Base-by-base conservation (phyloP, 2,797 vertebrate genomes). In the Scomberomorus guttatus region DNA sequence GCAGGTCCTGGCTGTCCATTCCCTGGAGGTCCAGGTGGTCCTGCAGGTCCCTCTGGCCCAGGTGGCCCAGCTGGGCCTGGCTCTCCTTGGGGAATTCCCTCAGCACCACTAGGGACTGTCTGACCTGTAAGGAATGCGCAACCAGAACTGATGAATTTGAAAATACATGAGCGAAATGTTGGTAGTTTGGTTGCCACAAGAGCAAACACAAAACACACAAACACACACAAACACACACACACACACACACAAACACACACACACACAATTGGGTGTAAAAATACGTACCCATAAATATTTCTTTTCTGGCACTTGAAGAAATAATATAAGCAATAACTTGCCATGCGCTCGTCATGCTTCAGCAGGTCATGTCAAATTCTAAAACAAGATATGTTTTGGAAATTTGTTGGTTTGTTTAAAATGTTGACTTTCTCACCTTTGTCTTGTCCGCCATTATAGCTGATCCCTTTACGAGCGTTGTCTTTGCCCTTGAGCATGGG, bases 401-500 rank as follows among this genome's bases (percentile, higher is more conserved):
- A 37, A n/a, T 18, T 14, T 64, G 6, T 37, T 69, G 22, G 8
- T 72, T 5, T 29, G 32, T 51, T 58, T 0, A 37, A 63, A 61
- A 46, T n/a, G 3, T 65, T 39, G 17, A 34, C 9, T 58, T 67
- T 71, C 89, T 93, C 90, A 99, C 98, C 98, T 97, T 99, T 99
- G 76, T 92, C 93, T 79, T 97, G 90, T 37, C 92, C 89, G 46
- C 89, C 91, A 1, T 90, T 89, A 68, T 90, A 92, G 51, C 61
- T 51, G 0, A 79, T 87, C 0, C 93, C 96, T 81, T 98, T 98
- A 77, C 96, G 97, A 79, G 94, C 90, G 82, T 87, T 95, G 58
- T 95, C 96, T 82, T 99, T 97, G 80, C 97, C 98, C 89, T 97
- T 96, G 3, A 96, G 95, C 89, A 97, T 93, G 34, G 97, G 97